A percentile compares a stretch with the other conserved stretches of the same genome.
phyloP scores from a whole-genome alignment of 2,888 invertebrate genomes.

The Caenorhabditis virilis region DNA sequence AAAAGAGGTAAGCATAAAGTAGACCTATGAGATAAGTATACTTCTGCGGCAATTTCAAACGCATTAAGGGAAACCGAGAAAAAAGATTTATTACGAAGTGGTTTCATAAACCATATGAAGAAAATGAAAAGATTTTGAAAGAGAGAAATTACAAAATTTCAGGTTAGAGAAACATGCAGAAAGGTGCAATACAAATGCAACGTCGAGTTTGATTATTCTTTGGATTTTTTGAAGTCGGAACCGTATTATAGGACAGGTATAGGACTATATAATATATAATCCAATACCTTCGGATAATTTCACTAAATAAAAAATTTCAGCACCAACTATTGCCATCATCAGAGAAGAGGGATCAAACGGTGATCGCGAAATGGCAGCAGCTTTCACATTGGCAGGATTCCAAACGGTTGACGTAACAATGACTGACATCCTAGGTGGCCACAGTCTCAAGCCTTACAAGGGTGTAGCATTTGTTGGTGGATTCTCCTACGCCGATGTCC shows the following conservation, averaged over 20 bases:
- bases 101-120: too few species aligned
- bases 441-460: constrained; percentile 67
- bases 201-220: constrained; percentile 25
- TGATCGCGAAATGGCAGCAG: constrained; percentile 92
- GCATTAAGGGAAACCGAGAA: too few species aligned
- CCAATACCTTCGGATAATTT: too few species aligned
- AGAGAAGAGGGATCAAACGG: constrained; percentile 97
- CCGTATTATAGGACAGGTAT: constrained; percentile 25
- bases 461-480: constrained; percentile 93
- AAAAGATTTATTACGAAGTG: too few species aligned
- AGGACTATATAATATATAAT: too few species aligned
- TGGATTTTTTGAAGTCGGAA: constrained; percentile 24
- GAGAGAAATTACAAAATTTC: too few species aligned
- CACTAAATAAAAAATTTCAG: too few species aligned
- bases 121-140: too few species aligned
- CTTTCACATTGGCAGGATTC: constrained; percentile 82
- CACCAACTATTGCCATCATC: constrained; percentile 80
- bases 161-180: constrained; percentile 19
- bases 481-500: constrained; percentile 97
- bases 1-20: constrained; percentile 71
- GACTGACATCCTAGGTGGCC: constrained; percentile 56
- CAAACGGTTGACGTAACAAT: constrained; percentile 77
- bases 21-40: too few species aligned
- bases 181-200: constrained; percentile 23
- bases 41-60: too few species aligned